Conservation (phyloP, 1,140 invertebrate genomes). For the Apis laboriosa region DNA sequence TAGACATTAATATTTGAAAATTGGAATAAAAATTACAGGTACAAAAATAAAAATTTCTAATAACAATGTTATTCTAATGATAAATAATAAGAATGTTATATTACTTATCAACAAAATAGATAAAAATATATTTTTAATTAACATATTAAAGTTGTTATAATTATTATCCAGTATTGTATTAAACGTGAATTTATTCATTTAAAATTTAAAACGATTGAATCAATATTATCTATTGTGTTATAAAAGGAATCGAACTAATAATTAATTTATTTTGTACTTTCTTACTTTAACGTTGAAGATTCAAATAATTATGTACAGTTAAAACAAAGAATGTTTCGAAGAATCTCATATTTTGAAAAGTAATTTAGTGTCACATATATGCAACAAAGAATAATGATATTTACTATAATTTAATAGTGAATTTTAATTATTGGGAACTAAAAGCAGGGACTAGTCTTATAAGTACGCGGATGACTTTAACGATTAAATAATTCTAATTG, state of each 20-base stretch:
- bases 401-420: neutral
- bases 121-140: neutral
- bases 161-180: neutral
- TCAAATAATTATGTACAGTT: slow-evolving; percentile 18
- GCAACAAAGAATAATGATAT: neutral
- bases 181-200: neutral
- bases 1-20: too few species aligned
- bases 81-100: too few species aligned
- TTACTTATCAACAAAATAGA: too few species aligned
- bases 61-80: too few species aligned
- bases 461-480: slow-evolving; percentile 68
- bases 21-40: too few species aligned
- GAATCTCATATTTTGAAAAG: neutral
- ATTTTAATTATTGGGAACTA: neutral
- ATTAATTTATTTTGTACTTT: neutral
- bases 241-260: neutral
- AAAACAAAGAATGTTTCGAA: neutral
- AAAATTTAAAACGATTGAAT: neutral
- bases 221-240: neutral
- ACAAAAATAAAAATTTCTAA: too few species aligned
- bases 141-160: neutral
- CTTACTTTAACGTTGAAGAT: neutral
- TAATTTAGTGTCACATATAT: neutral
- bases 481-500: neutral
- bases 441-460: slow-evolving; percentile 39